phyloP scores from a whole-genome alignment of 2,113 vertebrate species.

The Microcebus ravelobensis region DNA sequence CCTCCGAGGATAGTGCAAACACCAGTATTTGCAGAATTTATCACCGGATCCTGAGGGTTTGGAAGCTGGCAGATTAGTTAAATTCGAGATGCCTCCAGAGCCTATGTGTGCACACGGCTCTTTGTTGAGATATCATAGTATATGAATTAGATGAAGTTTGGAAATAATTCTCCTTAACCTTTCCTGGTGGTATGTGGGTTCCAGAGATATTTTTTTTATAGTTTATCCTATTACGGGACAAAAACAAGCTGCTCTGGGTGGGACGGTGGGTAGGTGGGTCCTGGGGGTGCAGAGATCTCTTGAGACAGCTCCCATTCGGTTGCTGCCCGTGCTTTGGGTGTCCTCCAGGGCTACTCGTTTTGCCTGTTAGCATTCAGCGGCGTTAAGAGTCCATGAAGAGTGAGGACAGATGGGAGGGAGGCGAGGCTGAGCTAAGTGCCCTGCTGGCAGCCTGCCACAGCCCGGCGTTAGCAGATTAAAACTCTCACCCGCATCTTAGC shows the following conservation, averaged over 20 bases:
- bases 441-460: slow-evolving; percentile 70
- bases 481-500: slow-evolving; percentile 33
- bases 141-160: background rate
- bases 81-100: background rate
- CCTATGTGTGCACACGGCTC: background rate
- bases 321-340: background rate
- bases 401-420: slow-evolving; percentile 50
- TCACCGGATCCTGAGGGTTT: background rate
- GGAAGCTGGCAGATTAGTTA: background rate
- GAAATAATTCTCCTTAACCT: background rate
- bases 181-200: background rate
- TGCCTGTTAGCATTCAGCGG: background rate
- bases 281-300: background rate
- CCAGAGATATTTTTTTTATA: background rate
- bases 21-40: background rate
- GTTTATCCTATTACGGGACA: background rate
- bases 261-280: background rate
- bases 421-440: background rate
- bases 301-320: background rate
- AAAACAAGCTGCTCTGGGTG: background rate
- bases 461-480: slow-evolving; percentile 52
- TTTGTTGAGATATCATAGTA: background rate
- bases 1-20: background rate
- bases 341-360: background rate
- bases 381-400: background rate